A percentile compares a stretch with the other conserved stretches of the same genome.
Conservation (phyloP, 2,113 vertebrate species). For the Triplophysa tibetana region DNA sequence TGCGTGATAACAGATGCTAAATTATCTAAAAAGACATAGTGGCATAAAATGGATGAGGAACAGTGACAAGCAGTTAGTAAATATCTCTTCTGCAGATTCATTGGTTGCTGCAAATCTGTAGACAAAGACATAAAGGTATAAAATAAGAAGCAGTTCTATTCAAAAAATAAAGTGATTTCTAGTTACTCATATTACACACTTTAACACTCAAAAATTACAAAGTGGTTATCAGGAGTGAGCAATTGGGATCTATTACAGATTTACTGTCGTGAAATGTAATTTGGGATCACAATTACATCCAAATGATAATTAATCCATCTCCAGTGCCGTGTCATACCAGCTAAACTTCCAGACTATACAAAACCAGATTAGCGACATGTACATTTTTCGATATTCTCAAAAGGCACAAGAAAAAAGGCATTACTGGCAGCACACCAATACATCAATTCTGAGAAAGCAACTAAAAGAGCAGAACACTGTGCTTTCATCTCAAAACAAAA, state of each 20-base stretch:
- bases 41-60: background rate
- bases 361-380: background rate
- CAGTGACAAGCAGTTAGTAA: background rate
- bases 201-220: too few species aligned
- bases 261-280: too few species aligned
- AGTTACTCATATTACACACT: too few species aligned
- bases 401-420: background rate
- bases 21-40: background rate
- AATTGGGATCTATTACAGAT: too few species aligned
- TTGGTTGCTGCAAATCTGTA: background rate
- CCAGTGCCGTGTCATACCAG: background rate
- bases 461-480: slow-evolving; percentile 4
- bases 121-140: background rate
- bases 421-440: slow-evolving; percentile 16
- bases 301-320: background rate
- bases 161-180: too few species aligned
- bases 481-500: slow-evolving; percentile 39
- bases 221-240: too few species aligned
- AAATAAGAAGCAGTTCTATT: too few species aligned
- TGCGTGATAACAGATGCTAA: background rate
- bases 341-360: background rate
- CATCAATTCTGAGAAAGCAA: slow-evolving; percentile 16
- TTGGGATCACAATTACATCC: background rate
- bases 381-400: slow-evolving; percentile 7
- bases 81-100: background rate